phyloP scores from a whole-genome alignment of 1,140 invertebrate species.

The Drosophila athabasca region DNA sequence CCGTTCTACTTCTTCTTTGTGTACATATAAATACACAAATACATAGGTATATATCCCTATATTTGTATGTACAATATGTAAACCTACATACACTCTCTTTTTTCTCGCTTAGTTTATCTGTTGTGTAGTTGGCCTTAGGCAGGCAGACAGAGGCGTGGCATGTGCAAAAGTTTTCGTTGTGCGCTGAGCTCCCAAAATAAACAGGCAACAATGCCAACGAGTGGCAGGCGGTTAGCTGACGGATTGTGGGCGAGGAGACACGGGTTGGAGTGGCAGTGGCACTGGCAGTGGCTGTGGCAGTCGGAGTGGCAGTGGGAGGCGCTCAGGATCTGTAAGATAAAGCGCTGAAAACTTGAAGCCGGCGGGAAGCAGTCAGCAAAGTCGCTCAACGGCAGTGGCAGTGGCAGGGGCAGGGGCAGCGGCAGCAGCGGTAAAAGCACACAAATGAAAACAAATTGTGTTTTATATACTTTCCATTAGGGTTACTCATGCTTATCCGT shows the following conservation, averaged over 20 bases:
- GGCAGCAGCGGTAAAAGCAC: slow-evolving; percentile 28
- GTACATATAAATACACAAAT: not conserved
- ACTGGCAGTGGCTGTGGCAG: slow-evolving; percentile 1
- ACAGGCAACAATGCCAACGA: slow-evolving; percentile 73
- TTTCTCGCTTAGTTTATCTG: slow-evolving; percentile 51
- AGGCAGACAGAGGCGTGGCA: slow-evolving; percentile 49
- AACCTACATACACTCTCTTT: slow-evolving; percentile 20
- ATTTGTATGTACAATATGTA: slow-evolving; percentile 13
- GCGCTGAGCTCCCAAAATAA: slow-evolving; percentile 56
- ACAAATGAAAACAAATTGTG: slow-evolving; percentile 78
- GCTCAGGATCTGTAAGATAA: slow-evolving; percentile 52
- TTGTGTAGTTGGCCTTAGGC: slow-evolving; percentile 56
- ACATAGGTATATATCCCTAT: slow-evolving; percentile 5
- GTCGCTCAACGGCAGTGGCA: slow-evolving; percentile 35
- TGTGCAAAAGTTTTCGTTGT: slow-evolving; percentile 63
- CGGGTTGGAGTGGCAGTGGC: slow-evolving; percentile 3
- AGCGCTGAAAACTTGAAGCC: slow-evolving; percentile 74
- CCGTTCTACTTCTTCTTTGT: not conserved
- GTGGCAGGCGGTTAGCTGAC: slow-evolving; percentile 76
- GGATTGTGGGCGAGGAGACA: slow-evolving; percentile 21
- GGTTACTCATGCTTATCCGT: slow-evolving; percentile 33
- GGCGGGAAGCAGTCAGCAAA: slow-evolving; percentile 42
- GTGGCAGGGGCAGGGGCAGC: not conserved
- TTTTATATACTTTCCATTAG: slow-evolving; percentile 61
- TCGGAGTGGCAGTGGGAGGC: slow-evolving; percentile 3